phyloP scores from a whole-genome alignment of 2,797 vertebrate species.

The Apogon hyalosoma region DNA sequence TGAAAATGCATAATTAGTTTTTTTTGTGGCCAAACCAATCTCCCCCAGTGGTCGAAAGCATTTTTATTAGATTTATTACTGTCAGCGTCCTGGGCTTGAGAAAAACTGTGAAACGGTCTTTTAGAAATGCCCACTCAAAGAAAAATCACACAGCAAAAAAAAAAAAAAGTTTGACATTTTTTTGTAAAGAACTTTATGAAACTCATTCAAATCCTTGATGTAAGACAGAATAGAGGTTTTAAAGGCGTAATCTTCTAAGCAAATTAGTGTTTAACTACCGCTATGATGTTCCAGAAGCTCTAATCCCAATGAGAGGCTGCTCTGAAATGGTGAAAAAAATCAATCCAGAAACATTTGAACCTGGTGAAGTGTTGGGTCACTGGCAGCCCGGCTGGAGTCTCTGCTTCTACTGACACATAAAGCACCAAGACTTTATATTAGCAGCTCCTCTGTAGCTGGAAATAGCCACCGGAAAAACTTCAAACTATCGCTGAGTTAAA shows the following conservation, averaged over 20 bases:
- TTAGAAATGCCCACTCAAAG: conserved; percentile 20
- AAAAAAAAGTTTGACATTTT: conserved; percentile 11
- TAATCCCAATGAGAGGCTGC: conserved; percentile 6
- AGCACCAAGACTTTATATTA: conserved; percentile 37
- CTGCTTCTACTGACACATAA: conserved; percentile 42
- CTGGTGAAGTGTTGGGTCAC: conserved; percentile 5
- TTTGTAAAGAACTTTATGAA: conserved; percentile 19
- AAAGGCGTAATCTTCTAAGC: neutral
- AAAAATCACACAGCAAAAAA: conserved; percentile 15
- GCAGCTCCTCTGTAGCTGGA: conserved; percentile 48
- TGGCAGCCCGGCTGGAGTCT: conserved; percentile 34
- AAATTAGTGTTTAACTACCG: conserved; percentile 14
- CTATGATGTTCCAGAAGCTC: conserved; percentile 14
- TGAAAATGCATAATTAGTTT: conserved; percentile 8
- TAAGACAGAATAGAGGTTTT: conserved; percentile 3
- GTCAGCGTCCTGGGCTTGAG: conserved; percentile 19
- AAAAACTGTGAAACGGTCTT: conserved; percentile 12
- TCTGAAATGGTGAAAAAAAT: conserved; percentile 15
- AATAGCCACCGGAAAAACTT: conserved; percentile 65
- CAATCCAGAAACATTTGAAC: conserved; percentile 26
- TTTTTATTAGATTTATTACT: conserved; percentile 19
- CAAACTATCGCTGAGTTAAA: conserved; percentile 51
- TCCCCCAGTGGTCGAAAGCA: conserved; percentile 4
- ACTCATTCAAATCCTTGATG: neutral
- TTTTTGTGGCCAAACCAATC: neutral